Percentiles rank a stretch among this genome's conserved stretches.
Conservation (phyloP, 2,113 vertebrate genomes). For the Phainopepla nitens region DNA sequence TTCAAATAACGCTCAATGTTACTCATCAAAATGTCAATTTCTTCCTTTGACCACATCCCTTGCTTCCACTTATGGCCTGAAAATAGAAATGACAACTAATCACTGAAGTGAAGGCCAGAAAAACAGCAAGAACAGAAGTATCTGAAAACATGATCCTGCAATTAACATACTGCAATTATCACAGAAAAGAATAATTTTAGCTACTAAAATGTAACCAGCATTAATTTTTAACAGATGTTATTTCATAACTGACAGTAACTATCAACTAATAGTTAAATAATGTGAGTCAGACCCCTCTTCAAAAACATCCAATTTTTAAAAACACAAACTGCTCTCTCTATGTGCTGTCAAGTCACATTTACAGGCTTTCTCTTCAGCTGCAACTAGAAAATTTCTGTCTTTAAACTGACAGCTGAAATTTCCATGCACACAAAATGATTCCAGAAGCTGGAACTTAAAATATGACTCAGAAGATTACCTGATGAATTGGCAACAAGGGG, state of each 20-base stretch:
- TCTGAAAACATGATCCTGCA: not conserved
- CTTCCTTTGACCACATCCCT: conserved; percentile 99
- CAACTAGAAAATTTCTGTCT: not conserved
- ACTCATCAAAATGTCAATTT: conserved; percentile 95
- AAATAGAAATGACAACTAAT: conserved; percentile 36
- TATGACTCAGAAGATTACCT: not conserved
- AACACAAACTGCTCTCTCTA: not conserved
- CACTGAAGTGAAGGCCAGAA: not conserved
- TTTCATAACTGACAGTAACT: not conserved
- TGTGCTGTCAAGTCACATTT: not conserved
- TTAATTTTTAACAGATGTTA: not conserved
- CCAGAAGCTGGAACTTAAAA: not conserved
- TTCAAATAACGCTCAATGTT: conserved; percentile 96
- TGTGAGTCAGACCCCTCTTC: not conserved
- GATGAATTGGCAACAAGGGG: not conserved
- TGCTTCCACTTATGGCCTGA: conserved; percentile 99
- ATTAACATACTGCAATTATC: not conserved
- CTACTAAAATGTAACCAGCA: not conserved
- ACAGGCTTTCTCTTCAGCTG: not conserved
- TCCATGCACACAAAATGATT: not conserved
- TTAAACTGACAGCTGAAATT: not conserved
- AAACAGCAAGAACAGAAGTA: not conserved
- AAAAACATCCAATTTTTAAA: not conserved
- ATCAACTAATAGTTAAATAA: not conserved
- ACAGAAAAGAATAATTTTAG: not conserved